Percentiles rank a stretch among this genome's conserved stretches.
These are phyloP conservation scores for Lepidostoma basale DNA, from an alignment of 1,140 invertebrate species.

Conservation along the genomic window DNA sequence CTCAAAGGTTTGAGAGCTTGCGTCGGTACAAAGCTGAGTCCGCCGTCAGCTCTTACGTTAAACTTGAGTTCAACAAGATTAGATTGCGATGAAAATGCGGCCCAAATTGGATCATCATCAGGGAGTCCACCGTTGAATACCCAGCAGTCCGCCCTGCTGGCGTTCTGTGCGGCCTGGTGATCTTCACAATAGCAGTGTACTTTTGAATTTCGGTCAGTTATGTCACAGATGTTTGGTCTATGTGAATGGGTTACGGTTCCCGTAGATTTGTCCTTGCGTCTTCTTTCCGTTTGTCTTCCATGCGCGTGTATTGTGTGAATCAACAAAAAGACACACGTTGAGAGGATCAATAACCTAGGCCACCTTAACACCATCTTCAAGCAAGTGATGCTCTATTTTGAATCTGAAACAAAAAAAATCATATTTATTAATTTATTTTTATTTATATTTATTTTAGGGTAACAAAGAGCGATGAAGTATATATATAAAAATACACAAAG, in stretches of 20 bases:
- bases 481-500: too few species aligned
- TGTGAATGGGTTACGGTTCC: slow-evolving; percentile 50
- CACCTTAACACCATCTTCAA: slow-evolving; percentile 35
- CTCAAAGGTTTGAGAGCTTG: slow-evolving; percentile 69
- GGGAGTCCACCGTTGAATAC: slow-evolving; percentile 69
- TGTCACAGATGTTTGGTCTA: slow-evolving; percentile 56
- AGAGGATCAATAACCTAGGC: slow-evolving; percentile 8
- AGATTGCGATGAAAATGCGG: slow-evolving; percentile 72
- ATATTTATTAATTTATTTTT: neutral
- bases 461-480: too few species aligned
- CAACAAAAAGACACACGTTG: slow-evolving; percentile 11
- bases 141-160: slow-evolving; percentile 64
- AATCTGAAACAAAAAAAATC: slow-evolving; percentile 34
- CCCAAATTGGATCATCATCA: slow-evolving; percentile 70
- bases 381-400: neutral
- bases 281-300: slow-evolving; percentile 45
- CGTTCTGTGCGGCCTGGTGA: slow-evolving; percentile 54
- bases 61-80: slow-evolving; percentile 71
- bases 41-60: slow-evolving; percentile 68
- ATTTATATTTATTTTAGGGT: too few species aligned
- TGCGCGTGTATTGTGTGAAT: neutral
- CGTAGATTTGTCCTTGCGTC: slow-evolving; percentile 52
- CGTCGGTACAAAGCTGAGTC: slow-evolving; percentile 71
- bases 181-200: slow-evolving; percentile 58
- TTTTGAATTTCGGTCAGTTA: slow-evolving; percentile 53